These are phyloP conservation scores for Lapara coniferarum DNA, from an alignment of 2,888 invertebrate genomes.

Conservation along the genomic window DNA sequence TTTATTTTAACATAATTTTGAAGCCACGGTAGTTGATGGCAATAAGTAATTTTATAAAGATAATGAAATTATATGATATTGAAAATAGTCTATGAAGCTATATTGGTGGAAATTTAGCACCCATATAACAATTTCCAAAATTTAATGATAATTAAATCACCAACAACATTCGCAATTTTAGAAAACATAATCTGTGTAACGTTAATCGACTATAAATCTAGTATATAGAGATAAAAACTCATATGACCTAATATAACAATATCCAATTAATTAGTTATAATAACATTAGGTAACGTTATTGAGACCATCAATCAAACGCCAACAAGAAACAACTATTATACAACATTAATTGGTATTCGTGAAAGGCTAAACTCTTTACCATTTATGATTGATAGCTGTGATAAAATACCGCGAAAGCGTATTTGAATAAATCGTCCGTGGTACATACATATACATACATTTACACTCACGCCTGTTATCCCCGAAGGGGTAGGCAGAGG, in stretches of 20 bases:
- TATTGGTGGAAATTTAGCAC: no score
- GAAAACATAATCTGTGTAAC: background rate
- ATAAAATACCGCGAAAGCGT: constrained; percentile 1
- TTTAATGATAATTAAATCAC: background rate
- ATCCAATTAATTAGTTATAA: background rate
- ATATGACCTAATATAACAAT: background rate
- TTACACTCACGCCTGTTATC: no score
- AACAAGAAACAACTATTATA: constrained; percentile 19
- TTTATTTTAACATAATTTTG: no score
- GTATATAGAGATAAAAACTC: background rate
- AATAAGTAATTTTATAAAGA: no score
- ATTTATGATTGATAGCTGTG: constrained; percentile 7
- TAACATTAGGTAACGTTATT: constrained; percentile 8
- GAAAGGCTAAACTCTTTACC: constrained; percentile 11
- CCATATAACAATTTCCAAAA: no score
- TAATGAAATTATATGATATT: no score
- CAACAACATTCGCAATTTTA: background rate
- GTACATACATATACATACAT: no score
- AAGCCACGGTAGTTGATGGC: no score
- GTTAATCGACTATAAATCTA: background rate
- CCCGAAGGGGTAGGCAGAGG: no score
- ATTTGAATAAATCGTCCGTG: background rate
- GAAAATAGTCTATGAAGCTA: no score
- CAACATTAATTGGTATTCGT: constrained; percentile 17
- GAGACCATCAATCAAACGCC: background rate